Evolutionary conservation across 2,888 invertebrate genomes (phyloP).

Genomic region (Oxystoma pomonae): DNA sequence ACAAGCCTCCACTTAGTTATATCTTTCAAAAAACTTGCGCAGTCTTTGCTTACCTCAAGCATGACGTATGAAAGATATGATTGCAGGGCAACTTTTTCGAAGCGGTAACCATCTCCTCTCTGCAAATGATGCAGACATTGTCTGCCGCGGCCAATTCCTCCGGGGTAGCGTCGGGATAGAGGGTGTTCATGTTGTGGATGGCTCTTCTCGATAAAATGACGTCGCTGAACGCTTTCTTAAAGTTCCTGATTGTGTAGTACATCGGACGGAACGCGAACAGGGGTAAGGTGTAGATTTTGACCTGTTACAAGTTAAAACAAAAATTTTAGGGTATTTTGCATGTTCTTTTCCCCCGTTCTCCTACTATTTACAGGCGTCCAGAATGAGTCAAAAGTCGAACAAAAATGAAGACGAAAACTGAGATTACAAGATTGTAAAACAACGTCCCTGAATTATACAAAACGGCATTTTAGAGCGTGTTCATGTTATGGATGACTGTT

Average conservation of each 20-base stretch:
- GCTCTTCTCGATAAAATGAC: conserved; percentile 95
- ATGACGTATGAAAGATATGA: conserved; percentile 98
- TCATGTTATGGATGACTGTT: conserved; percentile 96
- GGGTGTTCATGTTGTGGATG: conserved; percentile 96
- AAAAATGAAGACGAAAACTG: too few relatives aligned
- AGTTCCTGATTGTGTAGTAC: conserved; percentile 98
- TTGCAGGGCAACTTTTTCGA: conserved; percentile 98
- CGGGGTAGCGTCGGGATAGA: conserved; percentile 93
- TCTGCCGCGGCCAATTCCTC: conserved; percentile 90
- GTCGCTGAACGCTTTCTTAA: conserved; percentile 96
- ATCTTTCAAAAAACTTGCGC: too few relatives aligned
- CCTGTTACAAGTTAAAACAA: conserved; percentile 15
- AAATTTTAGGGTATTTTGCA: conserved; percentile 17
- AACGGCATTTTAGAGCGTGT: too few relatives aligned
- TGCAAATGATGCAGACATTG: conserved; percentile 98
- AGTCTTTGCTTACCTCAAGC: conserved; percentile 67
- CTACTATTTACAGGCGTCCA: background rate
- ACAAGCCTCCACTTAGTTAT: too few relatives aligned
- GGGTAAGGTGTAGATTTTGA: conserved; percentile 85
- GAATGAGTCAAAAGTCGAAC: background rate
- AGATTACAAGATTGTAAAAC: too few relatives aligned
- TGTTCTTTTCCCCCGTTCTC: too few relatives aligned
- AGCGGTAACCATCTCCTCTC: conserved; percentile 67
- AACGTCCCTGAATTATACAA: too few relatives aligned
- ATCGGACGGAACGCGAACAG: conserved; percentile 98